These are phyloP conservation scores for Andrena marginata DNA, from an alignment of 2,888 invertebrate genomes.

Conservation along the genomic window DNA sequence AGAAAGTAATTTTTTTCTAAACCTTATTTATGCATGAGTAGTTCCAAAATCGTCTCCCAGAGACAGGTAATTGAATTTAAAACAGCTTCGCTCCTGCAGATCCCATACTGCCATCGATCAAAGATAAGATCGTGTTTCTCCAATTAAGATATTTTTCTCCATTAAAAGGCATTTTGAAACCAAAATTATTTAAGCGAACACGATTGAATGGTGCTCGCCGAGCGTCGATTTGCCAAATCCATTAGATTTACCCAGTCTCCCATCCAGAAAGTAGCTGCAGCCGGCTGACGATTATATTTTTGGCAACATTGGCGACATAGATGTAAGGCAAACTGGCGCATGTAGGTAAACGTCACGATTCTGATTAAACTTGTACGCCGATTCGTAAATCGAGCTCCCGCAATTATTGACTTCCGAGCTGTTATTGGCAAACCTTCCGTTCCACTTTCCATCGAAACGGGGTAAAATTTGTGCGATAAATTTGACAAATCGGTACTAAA, in stretches of 20 bases:
- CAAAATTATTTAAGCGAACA: too few species aligned
- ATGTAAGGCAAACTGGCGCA: slow-evolving; percentile 12
- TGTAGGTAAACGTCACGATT: slow-evolving; percentile 26
- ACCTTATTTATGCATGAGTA: too few species aligned
- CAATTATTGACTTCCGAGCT: slow-evolving; percentile 31
- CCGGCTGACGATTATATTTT: not conserved
- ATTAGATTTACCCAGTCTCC: not conserved
- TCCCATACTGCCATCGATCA: too few species aligned
- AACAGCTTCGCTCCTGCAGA: too few species aligned
- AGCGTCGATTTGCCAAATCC: too few species aligned
- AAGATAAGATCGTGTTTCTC: too few species aligned
- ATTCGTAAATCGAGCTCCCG: slow-evolving; percentile 33
- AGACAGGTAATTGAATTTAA: too few species aligned
- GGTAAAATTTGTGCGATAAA: slow-evolving; percentile 39
- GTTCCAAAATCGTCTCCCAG: too few species aligned
- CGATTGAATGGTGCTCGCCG: too few species aligned
- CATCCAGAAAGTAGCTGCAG: not conserved
- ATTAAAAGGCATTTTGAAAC: too few species aligned
- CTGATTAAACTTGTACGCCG: slow-evolving; percentile 37
- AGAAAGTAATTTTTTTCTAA: too few species aligned
- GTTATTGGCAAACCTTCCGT: slow-evolving; percentile 51
- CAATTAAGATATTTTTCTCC: too few species aligned
- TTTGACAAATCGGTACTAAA: slow-evolving; percentile 34
- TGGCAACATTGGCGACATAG: not conserved
- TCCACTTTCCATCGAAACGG: slow-evolving; percentile 45